phyloP scores from a whole-genome alignment of 2,797 vertebrate genomes.

The Petrocephalus schoutedeni region DNA sequence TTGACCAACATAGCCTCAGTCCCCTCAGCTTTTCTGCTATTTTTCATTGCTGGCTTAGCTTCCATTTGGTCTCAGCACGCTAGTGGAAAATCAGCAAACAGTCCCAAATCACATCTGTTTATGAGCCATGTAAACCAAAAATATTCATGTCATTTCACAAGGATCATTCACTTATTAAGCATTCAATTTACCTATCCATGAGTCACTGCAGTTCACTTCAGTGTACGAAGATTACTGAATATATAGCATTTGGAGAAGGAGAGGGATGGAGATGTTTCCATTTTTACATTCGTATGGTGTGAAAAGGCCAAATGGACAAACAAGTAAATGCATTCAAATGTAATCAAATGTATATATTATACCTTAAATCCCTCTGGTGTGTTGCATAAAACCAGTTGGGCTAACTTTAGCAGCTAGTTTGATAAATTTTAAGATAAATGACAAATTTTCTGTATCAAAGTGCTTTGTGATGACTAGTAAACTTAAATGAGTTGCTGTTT shows the following conservation, averaged over 20 bases:
- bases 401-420: not conserved
- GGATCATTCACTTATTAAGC: not conserved
- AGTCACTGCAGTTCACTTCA: not conserved
- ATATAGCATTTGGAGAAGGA: not conserved
- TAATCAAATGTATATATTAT: not conserved
- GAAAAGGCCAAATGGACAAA: not conserved
- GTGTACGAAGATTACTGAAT: not conserved
- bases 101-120: not conserved
- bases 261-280: not conserved
- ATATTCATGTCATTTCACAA: not conserved
- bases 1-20: not conserved
- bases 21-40: not conserved
- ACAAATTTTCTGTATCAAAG: not conserved
- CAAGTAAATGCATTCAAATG: not conserved
- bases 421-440: not conserved
- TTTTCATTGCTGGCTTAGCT: not conserved
- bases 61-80: not conserved
- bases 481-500: not conserved
- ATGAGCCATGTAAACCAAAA: not conserved
- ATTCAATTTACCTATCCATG: not conserved
- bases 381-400: not conserved
- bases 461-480: not conserved
- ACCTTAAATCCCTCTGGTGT: not conserved
- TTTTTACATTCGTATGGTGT: not conserved
- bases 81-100: not conserved